A percentile compares a stretch with the other conserved stretches of the same genome.
Evolutionary conservation across 2,113 vertebrate species (phyloP).

Genomic region (Cricetomys ansorgei): DNA sequence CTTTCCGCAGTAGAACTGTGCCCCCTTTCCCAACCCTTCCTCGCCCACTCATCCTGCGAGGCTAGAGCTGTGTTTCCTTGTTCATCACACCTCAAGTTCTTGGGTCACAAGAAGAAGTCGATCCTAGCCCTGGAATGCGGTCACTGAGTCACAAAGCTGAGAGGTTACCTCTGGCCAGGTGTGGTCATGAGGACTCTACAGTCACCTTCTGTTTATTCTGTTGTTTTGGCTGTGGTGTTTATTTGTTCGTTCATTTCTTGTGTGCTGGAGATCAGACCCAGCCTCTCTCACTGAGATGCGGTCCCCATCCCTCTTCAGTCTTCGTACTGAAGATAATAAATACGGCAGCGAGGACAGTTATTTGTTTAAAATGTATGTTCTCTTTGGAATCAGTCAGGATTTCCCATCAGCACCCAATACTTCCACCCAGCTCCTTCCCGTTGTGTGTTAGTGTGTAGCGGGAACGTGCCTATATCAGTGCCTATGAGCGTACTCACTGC

Average conservation of each 20-base stretch:
- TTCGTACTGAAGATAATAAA: not conserved
- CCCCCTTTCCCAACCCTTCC: not conserved
- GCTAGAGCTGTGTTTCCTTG: not conserved
- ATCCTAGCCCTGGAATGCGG: constrained; percentile 1
- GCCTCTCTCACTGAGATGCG: not conserved
- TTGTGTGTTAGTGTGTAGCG: not conserved
- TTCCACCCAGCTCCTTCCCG: not conserved
- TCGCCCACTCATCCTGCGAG: not conserved
- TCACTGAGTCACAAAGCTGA: not conserved
- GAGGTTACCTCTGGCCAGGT: not conserved
- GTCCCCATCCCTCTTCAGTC: not conserved
- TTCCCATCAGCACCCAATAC: not conserved
- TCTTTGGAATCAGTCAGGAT: not conserved
- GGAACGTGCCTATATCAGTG: too few relatives aligned
- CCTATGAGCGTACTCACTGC: not conserved
- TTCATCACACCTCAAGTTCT: not conserved
- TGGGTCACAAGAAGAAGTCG: not conserved
- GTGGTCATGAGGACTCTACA: not conserved
- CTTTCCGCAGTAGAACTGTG: not conserved
- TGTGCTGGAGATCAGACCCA: too few relatives aligned
- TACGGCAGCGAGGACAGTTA: not conserved
- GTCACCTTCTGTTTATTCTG: not conserved
- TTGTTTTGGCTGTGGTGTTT: not conserved
- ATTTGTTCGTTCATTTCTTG: not conserved
- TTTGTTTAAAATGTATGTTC: not conserved